Percentiles rank a stretch among this genome's conserved stretches.
Conservation (phyloP, 1,140 invertebrate species). For the Drosophila albomicans region DNA sequence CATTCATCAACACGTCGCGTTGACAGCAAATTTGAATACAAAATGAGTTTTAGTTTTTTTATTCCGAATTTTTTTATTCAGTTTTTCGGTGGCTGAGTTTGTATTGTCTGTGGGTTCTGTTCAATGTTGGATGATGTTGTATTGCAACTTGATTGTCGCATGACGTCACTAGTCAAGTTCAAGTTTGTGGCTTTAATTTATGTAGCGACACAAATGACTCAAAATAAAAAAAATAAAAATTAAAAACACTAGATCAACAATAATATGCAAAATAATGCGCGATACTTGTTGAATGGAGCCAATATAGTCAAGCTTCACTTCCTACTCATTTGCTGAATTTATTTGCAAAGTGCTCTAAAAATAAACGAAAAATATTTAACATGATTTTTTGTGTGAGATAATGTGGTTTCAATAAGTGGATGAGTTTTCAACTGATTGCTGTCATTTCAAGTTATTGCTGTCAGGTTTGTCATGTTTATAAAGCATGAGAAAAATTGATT, state of each 20-base stretch:
- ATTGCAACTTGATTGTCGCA: constrained; percentile 63
- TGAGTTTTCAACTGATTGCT: not conserved
- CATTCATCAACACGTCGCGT: constrained; percentile 26
- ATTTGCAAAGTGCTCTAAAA: constrained; percentile 5
- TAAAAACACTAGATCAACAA: constrained; percentile 7
- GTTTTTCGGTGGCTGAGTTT: constrained; percentile 66
- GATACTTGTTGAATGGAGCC: not conserved
- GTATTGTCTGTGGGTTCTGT: constrained; percentile 62
- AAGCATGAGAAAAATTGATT: not conserved
- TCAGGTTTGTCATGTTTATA: not conserved
- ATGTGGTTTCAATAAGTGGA: not conserved
- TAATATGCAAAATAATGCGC: constrained; percentile 12
- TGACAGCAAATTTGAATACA: constrained; percentile 62
- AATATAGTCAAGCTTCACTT: constrained; percentile 6
- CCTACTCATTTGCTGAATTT: constrained; percentile 1
- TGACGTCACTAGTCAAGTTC: constrained; percentile 74
- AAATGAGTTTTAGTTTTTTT: constrained; percentile 49
- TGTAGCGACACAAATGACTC: constrained; percentile 53
- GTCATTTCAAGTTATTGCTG: constrained; percentile 1
- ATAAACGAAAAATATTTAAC: not conserved
- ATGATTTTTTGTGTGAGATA: not conserved
- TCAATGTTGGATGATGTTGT: constrained; percentile 57
- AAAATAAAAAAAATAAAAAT: constrained; percentile 28
- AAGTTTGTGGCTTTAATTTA: constrained; percentile 72
- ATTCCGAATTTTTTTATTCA: constrained; percentile 44